Evolutionary conservation across 2,113 vertebrate species (phyloP).

Genomic region (Eleginops maclovinus): DNA sequence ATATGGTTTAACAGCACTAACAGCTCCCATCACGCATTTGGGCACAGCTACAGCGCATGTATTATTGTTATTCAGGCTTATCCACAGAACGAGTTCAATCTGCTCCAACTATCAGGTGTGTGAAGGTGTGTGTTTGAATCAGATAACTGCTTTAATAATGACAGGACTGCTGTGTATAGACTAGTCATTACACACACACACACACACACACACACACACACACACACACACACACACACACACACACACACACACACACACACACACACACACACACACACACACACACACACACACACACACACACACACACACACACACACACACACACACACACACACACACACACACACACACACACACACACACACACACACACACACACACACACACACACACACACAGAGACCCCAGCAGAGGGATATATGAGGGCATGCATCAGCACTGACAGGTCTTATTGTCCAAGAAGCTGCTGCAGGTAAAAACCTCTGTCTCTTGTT

Average conservation of each 20-base stretch:
- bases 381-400: conserved; percentile 49
- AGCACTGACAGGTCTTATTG: conserved; percentile 42
- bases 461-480: conserved; percentile 65
- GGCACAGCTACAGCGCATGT: neutral
- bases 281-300: conserved; percentile 49
- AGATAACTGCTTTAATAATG: conserved; percentile 76
- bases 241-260: conserved; percentile 50
- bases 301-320: conserved; percentile 49
- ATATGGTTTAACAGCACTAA: neutral
- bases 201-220: conserved; percentile 31
- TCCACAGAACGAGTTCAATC: conserved; percentile 10
- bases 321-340: conserved; percentile 49
- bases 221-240: conserved; percentile 26
- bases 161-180: conserved; percentile 64
- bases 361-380: conserved; percentile 49
- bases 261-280: conserved; percentile 49
- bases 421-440: conserved; percentile 72
- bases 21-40: conserved; percentile 33
- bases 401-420: conserved; percentile 34
- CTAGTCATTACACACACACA: conserved; percentile 63
- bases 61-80: conserved; percentile 35
- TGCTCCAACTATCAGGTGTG: conserved; percentile 64
- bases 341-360: conserved; percentile 49
- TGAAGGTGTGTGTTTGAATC: conserved; percentile 57
- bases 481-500: conserved; percentile 20